Evolutionary conservation across 1,140 invertebrate species (phyloP), one percentile per base, ranked within the genome.

Genomic region (Cydia amplana): DNA sequence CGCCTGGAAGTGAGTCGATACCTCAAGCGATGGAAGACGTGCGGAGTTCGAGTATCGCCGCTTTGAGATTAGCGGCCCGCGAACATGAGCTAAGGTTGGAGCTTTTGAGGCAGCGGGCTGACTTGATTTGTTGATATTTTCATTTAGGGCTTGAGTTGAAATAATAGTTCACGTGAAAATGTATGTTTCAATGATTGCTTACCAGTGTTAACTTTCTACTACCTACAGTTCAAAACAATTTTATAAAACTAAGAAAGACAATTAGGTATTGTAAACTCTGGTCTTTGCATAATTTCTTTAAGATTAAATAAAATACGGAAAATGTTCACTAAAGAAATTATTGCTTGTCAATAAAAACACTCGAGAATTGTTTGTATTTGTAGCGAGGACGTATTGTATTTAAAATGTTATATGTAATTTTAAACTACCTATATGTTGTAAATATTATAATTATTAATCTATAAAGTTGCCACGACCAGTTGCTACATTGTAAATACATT

Each of bases 41-140:
- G 18, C 93, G 97, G 73, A 96, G 95, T 79, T 97, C 96, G 18
- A 98, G 97, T 83, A 98, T 99, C 75, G 97, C 97, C 0, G 96
- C 97, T 0, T 93, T 99, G n/a, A 93, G 98, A 74, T 91, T 98
- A 2, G 98, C 98, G 82, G 98, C 98, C 0, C 94, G 98, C 5
- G 98, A 99, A 88, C 98, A 99, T 87, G 97, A 98, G 87, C 93
- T 98, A n/a, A 95, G 97, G 83, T 90, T 98, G 79, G 97, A 98
- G 87, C 94, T 98, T 93, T 85, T 97, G 74, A 93, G 97, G 55
- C 97, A 97, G 85, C 96, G 91, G 77, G 86, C 91, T 32, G 88
- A 93, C 81, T 82, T 93, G 64, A 93, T 93, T 51, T 93, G 90
- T 82, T 90, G 78, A 90, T 79, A 70, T 36, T 70, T 67, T 46